These are phyloP conservation scores for Takifugu rubripes DNA, from an alignment of 2,797 vertebrate species.

Conservation along the genomic window DNA sequence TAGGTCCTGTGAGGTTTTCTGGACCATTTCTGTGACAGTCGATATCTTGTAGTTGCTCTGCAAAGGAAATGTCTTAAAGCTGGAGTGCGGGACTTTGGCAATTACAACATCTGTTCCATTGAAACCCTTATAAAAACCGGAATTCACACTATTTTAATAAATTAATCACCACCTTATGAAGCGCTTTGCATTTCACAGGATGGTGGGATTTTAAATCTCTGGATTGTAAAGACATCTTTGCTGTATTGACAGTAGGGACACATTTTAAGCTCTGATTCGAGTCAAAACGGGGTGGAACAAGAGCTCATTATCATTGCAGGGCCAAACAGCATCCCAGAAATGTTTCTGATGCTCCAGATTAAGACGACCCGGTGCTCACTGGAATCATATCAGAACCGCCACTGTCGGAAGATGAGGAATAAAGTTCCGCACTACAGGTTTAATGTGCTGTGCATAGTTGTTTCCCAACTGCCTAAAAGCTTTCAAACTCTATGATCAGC, in stretches of 20 bases:
- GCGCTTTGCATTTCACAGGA: not conserved
- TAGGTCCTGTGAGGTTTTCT: constrained; percentile 13
- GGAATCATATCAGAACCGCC: not conserved
- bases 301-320: not conserved
- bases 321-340: not conserved
- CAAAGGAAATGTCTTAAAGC: constrained; percentile 33
- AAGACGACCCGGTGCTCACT: not conserved
- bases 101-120: not conserved
- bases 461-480: constrained; percentile 77
- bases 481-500: constrained; percentile 65
- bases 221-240: not conserved
- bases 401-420: not conserved
- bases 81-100: constrained; percentile 6
- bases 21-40: constrained; percentile 7
- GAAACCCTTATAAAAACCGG: not conserved
- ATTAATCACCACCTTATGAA: not conserved
- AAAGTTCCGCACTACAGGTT: constrained; percentile 10
- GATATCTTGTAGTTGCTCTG: constrained; percentile 11
- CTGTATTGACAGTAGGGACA: not conserved
- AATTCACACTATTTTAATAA: not conserved
- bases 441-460: constrained; percentile 57
- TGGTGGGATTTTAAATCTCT: not conserved
- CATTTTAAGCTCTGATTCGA: not conserved
- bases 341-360: not conserved
- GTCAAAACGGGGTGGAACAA: not conserved